Conservation (phyloP, 2,797 vertebrate genomes). For the Falco naumanni region DNA sequence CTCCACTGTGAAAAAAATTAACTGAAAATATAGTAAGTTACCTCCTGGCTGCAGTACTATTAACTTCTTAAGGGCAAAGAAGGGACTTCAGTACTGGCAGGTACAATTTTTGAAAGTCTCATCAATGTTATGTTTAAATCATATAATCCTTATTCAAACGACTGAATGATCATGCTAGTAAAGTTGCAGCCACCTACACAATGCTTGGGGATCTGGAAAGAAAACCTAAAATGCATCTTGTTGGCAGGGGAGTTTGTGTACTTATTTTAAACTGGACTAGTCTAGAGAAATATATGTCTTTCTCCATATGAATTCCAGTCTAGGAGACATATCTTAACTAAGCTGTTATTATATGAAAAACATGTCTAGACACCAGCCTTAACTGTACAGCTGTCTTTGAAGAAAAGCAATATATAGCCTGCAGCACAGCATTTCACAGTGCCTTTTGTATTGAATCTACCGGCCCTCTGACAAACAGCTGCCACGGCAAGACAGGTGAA, state of each 20-base stretch:
- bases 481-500: not conserved
- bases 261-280: not conserved
- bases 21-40: not conserved
- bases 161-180: not conserved
- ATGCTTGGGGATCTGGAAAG: not conserved
- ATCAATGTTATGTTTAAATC: not conserved
- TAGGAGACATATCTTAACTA: not conserved
- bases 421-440: not conserved
- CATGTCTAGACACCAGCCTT: slow-evolving; percentile 28
- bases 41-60: not conserved
- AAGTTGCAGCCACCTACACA: not conserved
- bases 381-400: not conserved
- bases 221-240: not conserved
- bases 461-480: slow-evolving; percentile 46
- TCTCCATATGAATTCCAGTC: not conserved
- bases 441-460: not conserved
- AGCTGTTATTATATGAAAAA: slow-evolving; percentile 16
- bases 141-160: not conserved
- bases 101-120: not conserved
- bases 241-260: not conserved
- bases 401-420: slow-evolving; percentile 3
- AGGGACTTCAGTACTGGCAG: not conserved
- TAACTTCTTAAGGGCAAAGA: not conserved
- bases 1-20: not conserved
- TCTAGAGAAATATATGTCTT: not conserved